Evolutionary conservation across 2,888 invertebrate genomes (phyloP).

Genomic region (Allolobophora icterica): DNA sequence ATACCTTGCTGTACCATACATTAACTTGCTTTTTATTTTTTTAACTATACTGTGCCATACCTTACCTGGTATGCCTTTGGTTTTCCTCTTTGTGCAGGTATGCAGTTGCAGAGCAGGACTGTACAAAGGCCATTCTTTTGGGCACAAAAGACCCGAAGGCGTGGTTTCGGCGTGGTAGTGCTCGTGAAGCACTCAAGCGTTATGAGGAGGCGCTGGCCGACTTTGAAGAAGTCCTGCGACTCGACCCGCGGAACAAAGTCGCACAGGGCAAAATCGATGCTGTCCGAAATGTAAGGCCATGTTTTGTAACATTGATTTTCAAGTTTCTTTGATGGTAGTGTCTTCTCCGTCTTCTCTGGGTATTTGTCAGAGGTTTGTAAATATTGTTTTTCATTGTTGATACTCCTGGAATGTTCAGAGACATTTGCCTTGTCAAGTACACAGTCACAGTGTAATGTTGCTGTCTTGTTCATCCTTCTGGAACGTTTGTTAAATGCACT

Average conservation of each 20-base stretch:
- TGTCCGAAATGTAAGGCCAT: not conserved
- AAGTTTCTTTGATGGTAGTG: not conserved
- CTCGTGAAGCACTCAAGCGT: slow-evolving; percentile 9
- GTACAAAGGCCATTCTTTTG: slow-evolving; percentile 4
- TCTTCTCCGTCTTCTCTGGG: not conserved
- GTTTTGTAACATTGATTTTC: not conserved
- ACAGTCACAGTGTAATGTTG: too few relatives aligned
- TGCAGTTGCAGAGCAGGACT: slow-evolving; percentile 14
- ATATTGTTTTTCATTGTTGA: not conserved
- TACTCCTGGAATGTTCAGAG: too few relatives aligned
- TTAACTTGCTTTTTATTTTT: not conserved
- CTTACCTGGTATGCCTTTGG: not conserved
- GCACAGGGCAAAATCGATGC: not conserved
- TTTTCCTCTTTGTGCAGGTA: not conserved
- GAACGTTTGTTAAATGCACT: too few relatives aligned
- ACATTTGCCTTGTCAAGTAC: too few relatives aligned
- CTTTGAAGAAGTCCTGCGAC: not conserved
- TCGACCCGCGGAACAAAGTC: not conserved
- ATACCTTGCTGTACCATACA: not conserved
- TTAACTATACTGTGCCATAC: too few relatives aligned
- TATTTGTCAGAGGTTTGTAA: not conserved
- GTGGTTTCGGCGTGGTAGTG: slow-evolving; percentile 9
- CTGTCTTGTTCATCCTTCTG: too few relatives aligned
- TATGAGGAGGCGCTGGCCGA: not conserved
- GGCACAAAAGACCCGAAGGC: not conserved